A percentile compares a stretch with the other conserved stretches of the same genome.
Evolutionary conservation across 2,888 invertebrate genomes (phyloP).

Genomic region (Stenotaenia linearis): DNA sequence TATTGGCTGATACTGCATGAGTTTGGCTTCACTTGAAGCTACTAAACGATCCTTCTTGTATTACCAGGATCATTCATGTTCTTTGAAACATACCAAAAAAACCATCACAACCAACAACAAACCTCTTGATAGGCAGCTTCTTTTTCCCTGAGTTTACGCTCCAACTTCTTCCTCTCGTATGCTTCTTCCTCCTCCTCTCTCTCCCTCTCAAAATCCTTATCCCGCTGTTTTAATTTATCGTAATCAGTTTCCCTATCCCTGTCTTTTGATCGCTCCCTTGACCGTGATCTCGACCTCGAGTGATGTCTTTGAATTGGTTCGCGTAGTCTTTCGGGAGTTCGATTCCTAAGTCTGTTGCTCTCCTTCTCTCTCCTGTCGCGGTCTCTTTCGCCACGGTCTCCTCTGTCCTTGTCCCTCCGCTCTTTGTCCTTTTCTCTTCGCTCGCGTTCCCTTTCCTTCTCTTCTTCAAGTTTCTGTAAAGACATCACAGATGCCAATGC

Average conservation of each 20-base stretch:
- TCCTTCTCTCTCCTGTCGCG: slow-evolving; percentile 49
- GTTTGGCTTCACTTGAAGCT: too few species aligned
- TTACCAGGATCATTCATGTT: too few species aligned
- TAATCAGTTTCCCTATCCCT: slow-evolving; percentile 38
- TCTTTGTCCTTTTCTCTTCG: slow-evolving; percentile 44
- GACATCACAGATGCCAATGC: background rate
- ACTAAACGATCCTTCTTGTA: too few species aligned
- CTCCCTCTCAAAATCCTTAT: slow-evolving; percentile 78
- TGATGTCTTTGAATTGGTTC: background rate
- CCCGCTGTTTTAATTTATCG: slow-evolving; percentile 63
- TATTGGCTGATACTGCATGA: too few species aligned
- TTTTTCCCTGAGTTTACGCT: slow-evolving; percentile 87
- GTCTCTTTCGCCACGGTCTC: slow-evolving; percentile 43
- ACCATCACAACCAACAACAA: background rate
- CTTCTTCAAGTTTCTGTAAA: slow-evolving; percentile 65
- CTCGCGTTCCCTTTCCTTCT: slow-evolving; percentile 56
- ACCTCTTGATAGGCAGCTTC: slow-evolving; percentile 92
- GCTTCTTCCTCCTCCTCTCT: slow-evolving; percentile 75
- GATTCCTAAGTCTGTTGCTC: slow-evolving; percentile 43
- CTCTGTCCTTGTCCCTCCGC: slow-evolving; percentile 50
- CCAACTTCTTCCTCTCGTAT: slow-evolving; percentile 80
- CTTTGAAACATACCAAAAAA: background rate
- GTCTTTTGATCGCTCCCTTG: slow-evolving; percentile 41
- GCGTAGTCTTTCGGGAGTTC: slow-evolving; percentile 33
- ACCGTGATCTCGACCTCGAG: slow-evolving; percentile 41